Evolutionary conservation across 2,888 invertebrate genomes (phyloP), one percentile per base, ranked within the genome.

Genomic region (Rhingia campestris): DNA sequence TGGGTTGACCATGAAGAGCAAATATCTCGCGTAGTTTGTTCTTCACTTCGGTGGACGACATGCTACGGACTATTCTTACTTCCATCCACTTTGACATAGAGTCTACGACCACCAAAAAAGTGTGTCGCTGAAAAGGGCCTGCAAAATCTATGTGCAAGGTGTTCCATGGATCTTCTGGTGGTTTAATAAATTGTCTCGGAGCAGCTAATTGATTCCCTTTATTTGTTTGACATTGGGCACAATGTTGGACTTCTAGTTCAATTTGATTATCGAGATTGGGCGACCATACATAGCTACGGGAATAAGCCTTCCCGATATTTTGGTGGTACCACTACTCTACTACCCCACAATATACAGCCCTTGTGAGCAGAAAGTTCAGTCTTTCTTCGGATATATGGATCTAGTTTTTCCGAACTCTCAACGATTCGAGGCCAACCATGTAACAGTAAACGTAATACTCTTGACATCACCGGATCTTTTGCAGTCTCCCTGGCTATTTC

Each of bases 251-350:
- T 30, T 64, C 77, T 3, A 73, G 58, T 76, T 89, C 88, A 9
- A 89, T 88, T 14, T 89, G 88, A 79, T 4, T 81, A n/a, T n/a
- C n/a, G n/a, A n/a, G n/a, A n/a, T n/a, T n/a, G n/a, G 81, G 88
- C 88, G 88, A 89, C 87, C 86, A 89, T 35, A 89, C 87, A 84
- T 88, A 86, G 7, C 86, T 84, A 43, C 88, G 69, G 2, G 88
- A n/a, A 32, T 88, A 54, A 4, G 86, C 73, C 86, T 89, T 89
- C 87, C 32, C 32, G 47, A n/a, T 47, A 63, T n/a, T 49, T 33
- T 2, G 51, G 64, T n/a, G 64, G 41, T 6, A 64, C 64, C 1
- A 64, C 37, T 58, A 58, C 12, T 39, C 54, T 54, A 66, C 66
- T n/a, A n/a, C n/a, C n/a, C n/a, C n/a, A n/a, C n/a, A n/a, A n/a